Evolutionary conservation across 1,140 invertebrate species (phyloP), one percentile per base, ranked within the genome.

Genomic region (Rhysida immarginata): DNA sequence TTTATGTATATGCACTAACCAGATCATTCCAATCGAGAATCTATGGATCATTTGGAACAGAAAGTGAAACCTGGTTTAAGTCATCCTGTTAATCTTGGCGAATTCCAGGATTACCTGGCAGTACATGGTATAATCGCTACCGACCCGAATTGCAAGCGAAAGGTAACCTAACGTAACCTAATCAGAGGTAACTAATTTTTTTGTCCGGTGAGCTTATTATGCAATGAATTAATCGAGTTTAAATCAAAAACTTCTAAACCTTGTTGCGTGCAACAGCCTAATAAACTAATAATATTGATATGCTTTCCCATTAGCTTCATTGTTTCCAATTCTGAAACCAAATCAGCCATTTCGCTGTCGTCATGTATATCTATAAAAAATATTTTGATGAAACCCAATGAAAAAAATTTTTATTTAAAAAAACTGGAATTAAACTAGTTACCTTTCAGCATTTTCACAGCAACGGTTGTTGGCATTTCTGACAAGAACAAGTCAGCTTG

Each of bases 241-340:
- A n/a, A n/a, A n/a, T n/a, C n/a, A n/a, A n/a, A n/a, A n/a, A n/a
- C n/a, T n/a, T n/a, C n/a, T n/a, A n/a, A 55, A 72, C 72, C 93
- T 58, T 83, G 81, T 69, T 96, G 91, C 0, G 93, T 98, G 68
- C 94, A 98, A 65, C 92, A 96, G 2, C 95, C 96, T 8, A 99
- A 68, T 2, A 99, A 71, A 69, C 94, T 95, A 63, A 99, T 96
- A 53, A 99, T 97, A 68, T 99, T 98, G 24, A 87, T 85, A 68
- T 99, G 92, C 62, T 88, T 87, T n/a, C 95, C 95, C 54, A 99
- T 96, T 77, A 90, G 85, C 69, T 98, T 98, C 92, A 98, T 97
- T 74, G 96, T 88, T 69, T 97, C 93, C 89, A 99, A 96, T 72
- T 99, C 96, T 0, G 88, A 87, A 1, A 97, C 89, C 29, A 99